A percentile compares a stretch with the other conserved stretches of the same genome.
These are phyloP conservation scores for Loripinus fragilis DNA, from an alignment of 2,888 invertebrate species.

Conservation along the genomic window DNA sequence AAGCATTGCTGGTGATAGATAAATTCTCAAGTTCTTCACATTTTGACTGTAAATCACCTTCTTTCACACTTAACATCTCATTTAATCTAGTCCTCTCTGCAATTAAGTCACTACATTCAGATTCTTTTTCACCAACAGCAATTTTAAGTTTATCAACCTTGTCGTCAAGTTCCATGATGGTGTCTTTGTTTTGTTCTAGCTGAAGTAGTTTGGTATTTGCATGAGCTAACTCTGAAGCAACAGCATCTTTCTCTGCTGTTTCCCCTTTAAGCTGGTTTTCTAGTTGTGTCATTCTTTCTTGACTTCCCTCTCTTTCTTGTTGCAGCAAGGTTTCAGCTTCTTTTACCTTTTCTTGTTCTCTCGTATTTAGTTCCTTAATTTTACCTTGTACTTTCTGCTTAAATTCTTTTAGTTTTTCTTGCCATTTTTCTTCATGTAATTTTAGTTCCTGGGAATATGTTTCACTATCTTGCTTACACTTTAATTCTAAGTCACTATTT, in stretches of 20 bases:
- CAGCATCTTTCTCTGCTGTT: constrained; percentile 66
- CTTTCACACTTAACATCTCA: background rate
- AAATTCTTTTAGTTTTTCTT: constrained; percentile 70
- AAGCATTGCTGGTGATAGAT: background rate
- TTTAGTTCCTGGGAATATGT: constrained; percentile 59
- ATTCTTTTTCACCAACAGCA: constrained; percentile 49
- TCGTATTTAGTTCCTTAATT: constrained; percentile 72
- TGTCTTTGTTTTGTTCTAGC: constrained; percentile 70
- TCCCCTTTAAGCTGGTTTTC: constrained; percentile 57
- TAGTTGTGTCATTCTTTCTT: constrained; percentile 50
- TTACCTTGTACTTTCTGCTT: constrained; percentile 75
- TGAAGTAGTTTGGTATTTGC: constrained; percentile 74
- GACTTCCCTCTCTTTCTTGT: constrained; percentile 53
- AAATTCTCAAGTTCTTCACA: constrained; percentile 21
- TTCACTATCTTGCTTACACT: constrained; percentile 59
- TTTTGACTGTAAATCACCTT: constrained; percentile 28
- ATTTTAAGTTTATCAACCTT: constrained; percentile 49
- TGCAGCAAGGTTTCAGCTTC: constrained; percentile 45
- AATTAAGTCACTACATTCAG: constrained; percentile 18
- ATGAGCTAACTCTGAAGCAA: constrained; percentile 69
- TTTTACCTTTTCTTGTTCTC: constrained; percentile 51
- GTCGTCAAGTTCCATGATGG: constrained; percentile 69
- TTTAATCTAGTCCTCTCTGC: constrained; percentile 12
- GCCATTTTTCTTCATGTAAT: constrained; percentile 60
- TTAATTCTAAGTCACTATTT: constrained; percentile 50